Base-by-base conservation (phyloP, 2,888 invertebrate genomes). In the Dasypolia templi region DNA sequence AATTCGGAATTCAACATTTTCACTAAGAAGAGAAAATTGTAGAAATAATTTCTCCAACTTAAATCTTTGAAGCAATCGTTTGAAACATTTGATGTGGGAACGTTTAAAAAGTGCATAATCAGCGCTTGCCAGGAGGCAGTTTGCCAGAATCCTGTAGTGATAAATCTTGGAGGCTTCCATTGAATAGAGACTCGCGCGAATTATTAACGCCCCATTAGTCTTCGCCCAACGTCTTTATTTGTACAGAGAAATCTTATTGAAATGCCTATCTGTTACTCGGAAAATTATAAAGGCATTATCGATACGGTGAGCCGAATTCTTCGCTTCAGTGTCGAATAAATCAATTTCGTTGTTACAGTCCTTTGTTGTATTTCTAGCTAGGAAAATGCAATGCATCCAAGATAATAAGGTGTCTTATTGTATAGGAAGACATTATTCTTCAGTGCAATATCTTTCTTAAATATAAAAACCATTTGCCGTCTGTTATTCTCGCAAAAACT, bases 121-220 rank as follows among this genome's bases (percentile, higher is more conserved):
- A 92, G 90, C 91, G 90, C 85, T 88, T 94, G 94, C 95, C 94
- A 95, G 92, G 92, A 93, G 95, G 95, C 95, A 95, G 93, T 93
- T 94, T 95, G 95, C 96, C 96, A 95, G 94, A 89, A 92, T 90
- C 91, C 94, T 94, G 94, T 94, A 94, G 94, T 92, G 92, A 94
- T 95, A 95, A 95, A 95, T 96, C 95, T 94, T 89, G 88, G 91
- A 87, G 91, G 92, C 92, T 91, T 89, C 93, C 93, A 94, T 94
- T 95, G 91, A 95, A 95, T 94, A 92, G 94, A 90, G 91, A 93
- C 94, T 94, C 92, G 92, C 90, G 92, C 92, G 91, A 95, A 95
- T 96, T 95, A 95, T 95, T 94, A 95, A 94, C 95, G 94, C 93
- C 88, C 95, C 95, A 95, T 96, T 95, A 95, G 94, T 93, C 93